A percentile compares a stretch with the other conserved stretches of the same genome.
phyloP scores from a whole-genome alignment of 2,113 vertebrate species.

The Acanthochromis polyacanthus region DNA sequence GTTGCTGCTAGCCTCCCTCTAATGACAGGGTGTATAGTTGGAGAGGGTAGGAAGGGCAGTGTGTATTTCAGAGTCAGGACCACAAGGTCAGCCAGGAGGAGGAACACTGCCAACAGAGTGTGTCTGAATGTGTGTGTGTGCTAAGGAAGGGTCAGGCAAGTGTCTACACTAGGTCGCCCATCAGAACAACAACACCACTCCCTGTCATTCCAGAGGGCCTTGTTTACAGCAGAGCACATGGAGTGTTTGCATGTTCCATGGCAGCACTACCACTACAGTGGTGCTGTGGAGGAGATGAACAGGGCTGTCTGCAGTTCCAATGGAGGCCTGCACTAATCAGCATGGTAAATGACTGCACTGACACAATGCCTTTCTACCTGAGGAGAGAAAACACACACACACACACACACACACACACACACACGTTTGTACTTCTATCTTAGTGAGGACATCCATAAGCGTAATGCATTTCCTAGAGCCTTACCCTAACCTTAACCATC shows the following conservation, averaged over 20 bases:
- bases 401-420: too few species aligned
- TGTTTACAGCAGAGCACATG: slow-evolving; percentile 17
- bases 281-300: not conserved
- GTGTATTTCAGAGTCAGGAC: slow-evolving; percentile 54
- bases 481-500: too few species aligned
- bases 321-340: not conserved
- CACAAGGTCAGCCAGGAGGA: slow-evolving; percentile 61
- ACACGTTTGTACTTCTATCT: too few species aligned
- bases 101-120: not conserved
- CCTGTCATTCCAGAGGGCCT: slow-evolving; percentile 4
- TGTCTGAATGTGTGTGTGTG: not conserved
- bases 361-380: not conserved
- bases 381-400: not conserved
- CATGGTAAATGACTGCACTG: not conserved
- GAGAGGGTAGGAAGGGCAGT: slow-evolving; percentile 36
- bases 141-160: not conserved
- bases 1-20: slow-evolving; percentile 28
- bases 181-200: slow-evolving; percentile 27
- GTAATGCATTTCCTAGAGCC: too few species aligned
- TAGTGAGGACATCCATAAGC: too few species aligned
- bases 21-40: slow-evolving; percentile 62
- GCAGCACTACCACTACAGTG: not conserved
- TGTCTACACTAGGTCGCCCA: not conserved
- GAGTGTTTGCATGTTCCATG: not conserved
- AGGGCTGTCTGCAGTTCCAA: slow-evolving; percentile 1